Conservation (phyloP, 2,113 vertebrate species). For the Smithornis capensis region DNA sequence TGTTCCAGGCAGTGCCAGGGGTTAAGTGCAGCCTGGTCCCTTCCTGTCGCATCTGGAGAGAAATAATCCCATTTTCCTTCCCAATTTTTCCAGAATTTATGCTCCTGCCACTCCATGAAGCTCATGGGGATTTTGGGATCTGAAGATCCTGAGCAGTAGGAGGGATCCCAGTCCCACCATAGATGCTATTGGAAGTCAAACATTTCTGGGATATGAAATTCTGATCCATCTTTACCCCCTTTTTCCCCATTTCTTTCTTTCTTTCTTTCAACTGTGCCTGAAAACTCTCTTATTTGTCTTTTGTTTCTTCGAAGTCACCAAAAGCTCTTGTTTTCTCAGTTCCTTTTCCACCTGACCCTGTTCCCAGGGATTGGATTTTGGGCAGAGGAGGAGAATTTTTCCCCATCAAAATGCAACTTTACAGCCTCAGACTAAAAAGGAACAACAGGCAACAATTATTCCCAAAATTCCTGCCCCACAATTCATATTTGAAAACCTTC, state of each 20-base stretch:
- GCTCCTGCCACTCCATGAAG: background rate
- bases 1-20: background rate
- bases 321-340: background rate
- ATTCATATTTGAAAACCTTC: background rate
- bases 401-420: background rate
- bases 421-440: background rate
- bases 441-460: background rate
- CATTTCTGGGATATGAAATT: background rate
- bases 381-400: background rate
- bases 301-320: background rate
- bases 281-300: fast-evolving
- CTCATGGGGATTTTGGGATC: background rate
- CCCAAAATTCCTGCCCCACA: background rate
- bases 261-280: background rate
- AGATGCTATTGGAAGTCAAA: background rate
- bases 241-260: background rate
- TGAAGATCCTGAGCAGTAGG: background rate
- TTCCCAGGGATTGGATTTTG: background rate
- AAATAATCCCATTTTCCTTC: background rate
- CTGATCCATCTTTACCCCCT: background rate
- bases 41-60: background rate
- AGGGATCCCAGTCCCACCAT: background rate
- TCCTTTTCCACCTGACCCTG: background rate
- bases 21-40: background rate
- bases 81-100: background rate